Percentiles rank a stretch among this genome's conserved stretches.
These are phyloP conservation scores for Cerastis leucographa DNA, from an alignment of 2,888 invertebrate genomes.

Conservation along the genomic window DNA sequence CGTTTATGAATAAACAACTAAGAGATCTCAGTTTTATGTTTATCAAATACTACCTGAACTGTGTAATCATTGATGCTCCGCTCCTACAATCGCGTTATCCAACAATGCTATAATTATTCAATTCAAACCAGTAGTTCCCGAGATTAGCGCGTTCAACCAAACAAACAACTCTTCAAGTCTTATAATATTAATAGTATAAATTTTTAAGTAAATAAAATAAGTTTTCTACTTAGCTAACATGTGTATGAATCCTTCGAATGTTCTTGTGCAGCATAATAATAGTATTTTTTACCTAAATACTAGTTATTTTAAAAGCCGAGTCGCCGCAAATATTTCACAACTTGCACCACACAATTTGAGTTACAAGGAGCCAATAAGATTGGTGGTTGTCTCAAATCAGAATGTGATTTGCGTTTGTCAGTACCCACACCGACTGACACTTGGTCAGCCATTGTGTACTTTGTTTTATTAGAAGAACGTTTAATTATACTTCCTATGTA, in stretches of 20 bases:
- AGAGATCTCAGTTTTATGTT: background rate
- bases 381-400: conserved; percentile 77
- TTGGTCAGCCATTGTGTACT: conserved; percentile 40
- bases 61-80: too few relatives aligned
- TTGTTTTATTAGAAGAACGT: conserved; percentile 27
- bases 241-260: background rate
- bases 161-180: too few relatives aligned
- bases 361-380: conserved; percentile 83
- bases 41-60: too few relatives aligned
- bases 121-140: too few relatives aligned
- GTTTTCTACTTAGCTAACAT: background rate
- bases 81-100: too few relatives aligned
- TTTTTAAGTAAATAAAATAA: background rate
- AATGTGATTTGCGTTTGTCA: conserved; percentile 81
- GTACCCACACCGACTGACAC: conserved; percentile 60
- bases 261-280: background rate
- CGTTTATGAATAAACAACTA: background rate
- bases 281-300: background rate
- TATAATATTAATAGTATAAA: background rate
- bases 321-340: background rate
- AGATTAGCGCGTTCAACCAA: too few relatives aligned
- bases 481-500: conserved; percentile 26
- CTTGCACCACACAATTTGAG: conserved; percentile 69
- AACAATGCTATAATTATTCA: too few relatives aligned
- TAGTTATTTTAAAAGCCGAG: background rate